Base-by-base conservation (phyloP, 2,113 vertebrate species). In the Drymodes brunneopygia region DNA sequence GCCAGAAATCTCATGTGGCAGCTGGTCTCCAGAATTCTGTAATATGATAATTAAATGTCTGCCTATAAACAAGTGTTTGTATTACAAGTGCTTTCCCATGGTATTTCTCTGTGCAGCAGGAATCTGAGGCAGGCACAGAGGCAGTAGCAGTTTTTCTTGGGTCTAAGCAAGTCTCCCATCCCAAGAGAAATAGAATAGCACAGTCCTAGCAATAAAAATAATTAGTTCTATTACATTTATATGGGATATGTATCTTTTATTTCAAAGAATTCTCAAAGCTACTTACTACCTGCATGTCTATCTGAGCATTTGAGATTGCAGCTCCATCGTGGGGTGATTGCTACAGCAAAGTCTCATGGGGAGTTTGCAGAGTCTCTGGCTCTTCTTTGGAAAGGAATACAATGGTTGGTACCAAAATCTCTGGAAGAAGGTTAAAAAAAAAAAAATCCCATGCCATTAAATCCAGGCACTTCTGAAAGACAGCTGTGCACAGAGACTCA, bases 31-130 rank as follows among this genome's bases (percentile, higher is more conserved):
- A 95, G 95, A 88, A 86, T 96, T 95, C 94, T 92, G 95, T 96
- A 97, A 96, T 94, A 94, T 86, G 95, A 95, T 95, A 96, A 97
- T 96, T 86, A 97, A 96, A 96, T 86, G 92, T 67, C 95, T 96
- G 95, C 88, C 88, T 88, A 88, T 92, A 96, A 96, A 95, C 94
- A 94, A 96, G 86, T 60, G 82, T 95, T 94, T 96, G 92, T 86
- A 88, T 90, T 94, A 72, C 69, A 61, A 96, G 77, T 61, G 88
- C 90, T 92, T 92, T 97, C 95, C 92, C 88, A 75, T 92, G 93
- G 92, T 79, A 88, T 94, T 96, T 96, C 81, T 60, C 82, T 78
- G 48, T 75, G 79, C 92, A 74, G 88, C 88, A 86, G 86, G 67
- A 94, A 90, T 88, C 86, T 72, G 83, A 81, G 67, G 61, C 72